Conservation (phyloP, 1,140 invertebrate species). For the Colletes latitarsis region DNA sequence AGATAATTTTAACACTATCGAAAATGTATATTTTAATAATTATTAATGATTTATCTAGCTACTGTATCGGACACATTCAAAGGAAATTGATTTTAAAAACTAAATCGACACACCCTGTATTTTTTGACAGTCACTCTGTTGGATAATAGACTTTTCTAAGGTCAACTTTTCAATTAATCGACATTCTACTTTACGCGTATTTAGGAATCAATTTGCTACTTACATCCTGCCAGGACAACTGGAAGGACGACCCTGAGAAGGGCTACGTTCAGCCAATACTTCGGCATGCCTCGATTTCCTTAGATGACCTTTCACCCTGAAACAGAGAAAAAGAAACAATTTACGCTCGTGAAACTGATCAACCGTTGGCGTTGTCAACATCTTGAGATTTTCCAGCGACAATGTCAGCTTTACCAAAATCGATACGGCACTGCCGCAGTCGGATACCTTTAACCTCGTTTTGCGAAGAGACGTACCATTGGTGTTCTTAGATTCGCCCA, state of each 20-base stretch:
- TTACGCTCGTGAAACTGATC: background rate
- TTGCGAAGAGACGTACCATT: constrained; percentile 19
- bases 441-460: constrained; percentile 57
- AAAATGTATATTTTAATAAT: too few species aligned
- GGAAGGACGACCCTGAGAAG: constrained; percentile 76
- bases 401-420: constrained; percentile 37
- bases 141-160: too few species aligned
- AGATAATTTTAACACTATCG: too few species aligned
- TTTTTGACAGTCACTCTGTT: too few species aligned
- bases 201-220: too few species aligned
- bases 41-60: too few species aligned
- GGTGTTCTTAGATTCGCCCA: background rate
- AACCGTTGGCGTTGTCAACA: constrained; percentile 17
- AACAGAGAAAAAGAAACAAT: constrained; percentile 32
- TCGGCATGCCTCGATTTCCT: constrained; percentile 66
- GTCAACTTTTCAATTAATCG: too few species aligned
- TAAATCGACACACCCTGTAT: too few species aligned
- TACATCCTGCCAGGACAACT: constrained; percentile 72
- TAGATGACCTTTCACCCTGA: constrained; percentile 56
- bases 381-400: constrained; percentile 36
- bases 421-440: constrained; percentile 51
- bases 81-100: too few species aligned
- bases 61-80: too few species aligned
- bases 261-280: constrained; percentile 76
- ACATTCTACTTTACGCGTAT: too few species aligned